Base-by-base conservation (phyloP, 2,888 invertebrate species). In the Camponotus fellah region DNA sequence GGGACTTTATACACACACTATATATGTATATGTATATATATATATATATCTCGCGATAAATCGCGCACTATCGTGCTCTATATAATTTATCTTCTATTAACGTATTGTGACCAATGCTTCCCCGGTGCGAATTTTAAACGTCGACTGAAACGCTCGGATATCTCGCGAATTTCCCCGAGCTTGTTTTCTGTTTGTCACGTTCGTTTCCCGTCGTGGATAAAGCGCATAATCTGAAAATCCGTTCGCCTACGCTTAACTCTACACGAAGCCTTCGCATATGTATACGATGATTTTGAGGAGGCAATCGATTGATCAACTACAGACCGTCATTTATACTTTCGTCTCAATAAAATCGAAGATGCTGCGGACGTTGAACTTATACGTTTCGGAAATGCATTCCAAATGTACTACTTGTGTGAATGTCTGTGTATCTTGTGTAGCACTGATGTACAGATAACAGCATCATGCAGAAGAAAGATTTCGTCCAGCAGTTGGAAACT, bases 401-500 rank as follows among this genome's bases (percentile, higher is more conserved):
- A 26, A 46, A 32, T 43, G 43, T 46, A 21, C 64, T 74, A 53
- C 65, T 72, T 77, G 76, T 81, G 77, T 26, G 68, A 43, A 79
- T 46, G 43, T 72, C 66, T 46, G 58, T 77, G 14, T 82, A 21
- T 72, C 69, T 74, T 53, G 32, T 40, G 69, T 66, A 71, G 43
- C 66, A 74, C 34, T 68, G 60, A 72, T 75, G 75, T 77, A 86
- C 80, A 80, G 71, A 84, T 60, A 66, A 83, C 79, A 88, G 85
- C 74, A 49, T 74, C 88, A 86, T 88, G 88, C 88, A 88, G 83
- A 79, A 82, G 82, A 81, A 49, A 86, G 76, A 86, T 85, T 58
- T 88, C 71, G 58, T 62, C 77, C 21, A 85, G 64, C 84, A 80
- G 64, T 80, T 46, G 66, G 49, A 82, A 79, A 62, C 14, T 46